Conservation (phyloP, 2,888 invertebrate genomes). For the Xylophagus ater region DNA sequence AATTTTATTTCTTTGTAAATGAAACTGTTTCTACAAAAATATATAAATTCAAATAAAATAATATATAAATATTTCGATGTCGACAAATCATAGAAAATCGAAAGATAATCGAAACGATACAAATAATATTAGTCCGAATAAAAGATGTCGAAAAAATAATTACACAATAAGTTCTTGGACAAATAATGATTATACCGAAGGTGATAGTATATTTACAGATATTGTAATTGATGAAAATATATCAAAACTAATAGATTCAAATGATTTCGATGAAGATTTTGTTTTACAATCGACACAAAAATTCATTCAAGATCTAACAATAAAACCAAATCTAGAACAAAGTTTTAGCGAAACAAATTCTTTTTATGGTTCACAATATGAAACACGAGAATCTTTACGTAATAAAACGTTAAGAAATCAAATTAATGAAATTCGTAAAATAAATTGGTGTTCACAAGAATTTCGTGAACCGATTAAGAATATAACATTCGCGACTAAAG, state of each 20-base stretch:
- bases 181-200: conserved; percentile 8
- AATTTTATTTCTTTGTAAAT: too few relatives aligned
- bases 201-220: conserved; percentile 19
- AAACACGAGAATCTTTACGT: conserved; percentile 25
- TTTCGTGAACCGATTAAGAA: conserved; percentile 22
- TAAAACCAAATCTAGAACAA: not conserved
- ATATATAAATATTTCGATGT: too few relatives aligned
- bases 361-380: conserved; percentile 29
- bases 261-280: conserved; percentile 5
- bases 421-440: conserved; percentile 21
- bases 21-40: too few relatives aligned
- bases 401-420: conserved; percentile 17
- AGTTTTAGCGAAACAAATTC: conserved; percentile 4
- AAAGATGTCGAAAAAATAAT: too few relatives aligned
- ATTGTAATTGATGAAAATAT: conserved; percentile 10
- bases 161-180: too few relatives aligned
- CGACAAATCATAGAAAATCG: too few relatives aligned
- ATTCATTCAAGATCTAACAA: conserved; percentile 29
- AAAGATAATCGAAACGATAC: too few relatives aligned
- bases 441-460: conserved; percentile 31
- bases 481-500: conserved; percentile 28
- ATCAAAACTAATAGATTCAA: not conserved
- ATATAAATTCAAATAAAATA: too few relatives aligned
- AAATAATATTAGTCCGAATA: too few relatives aligned
- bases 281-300: conserved; percentile 30